Evolutionary conservation across 2,113 vertebrate genomes (phyloP).

Genomic region (Melanerpes formicivorus): DNA sequence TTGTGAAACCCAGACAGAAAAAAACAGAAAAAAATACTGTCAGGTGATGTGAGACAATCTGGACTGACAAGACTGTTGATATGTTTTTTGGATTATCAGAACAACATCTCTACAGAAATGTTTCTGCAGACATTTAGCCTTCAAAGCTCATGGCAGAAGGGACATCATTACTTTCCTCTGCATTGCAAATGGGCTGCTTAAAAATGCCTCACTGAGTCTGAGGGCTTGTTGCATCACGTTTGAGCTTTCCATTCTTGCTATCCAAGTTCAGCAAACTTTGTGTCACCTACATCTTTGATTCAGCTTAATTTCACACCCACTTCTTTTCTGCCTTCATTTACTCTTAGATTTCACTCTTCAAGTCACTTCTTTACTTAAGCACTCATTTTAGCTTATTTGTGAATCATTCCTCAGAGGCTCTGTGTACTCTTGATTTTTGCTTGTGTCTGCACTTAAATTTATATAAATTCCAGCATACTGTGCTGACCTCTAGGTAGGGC

Average conservation of each 20-base stretch:
- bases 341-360: not conserved
- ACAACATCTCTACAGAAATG: not conserved
- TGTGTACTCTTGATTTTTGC: not conserved
- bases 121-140: not conserved
- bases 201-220: not conserved
- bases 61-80: not conserved
- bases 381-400: not conserved
- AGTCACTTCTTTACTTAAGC: not conserved
- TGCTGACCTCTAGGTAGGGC: not conserved
- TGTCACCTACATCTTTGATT: not conserved
- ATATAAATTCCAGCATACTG: not conserved
- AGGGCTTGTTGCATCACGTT: not conserved
- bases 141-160: accelerated
- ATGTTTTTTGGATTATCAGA: not conserved
- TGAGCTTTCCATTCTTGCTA: not conserved
- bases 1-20: not conserved
- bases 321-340: not conserved
- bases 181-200: not conserved
- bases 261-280: not conserved
- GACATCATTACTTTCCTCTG: not conserved
- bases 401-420: not conserved
- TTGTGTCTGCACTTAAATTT: not conserved
- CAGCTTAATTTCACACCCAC: not conserved
- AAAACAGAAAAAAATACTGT: not conserved
- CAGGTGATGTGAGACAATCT: not conserved